Base-by-base conservation (phyloP, 2,888 invertebrate genomes). In the Rotaria magnacalcarata region DNA sequence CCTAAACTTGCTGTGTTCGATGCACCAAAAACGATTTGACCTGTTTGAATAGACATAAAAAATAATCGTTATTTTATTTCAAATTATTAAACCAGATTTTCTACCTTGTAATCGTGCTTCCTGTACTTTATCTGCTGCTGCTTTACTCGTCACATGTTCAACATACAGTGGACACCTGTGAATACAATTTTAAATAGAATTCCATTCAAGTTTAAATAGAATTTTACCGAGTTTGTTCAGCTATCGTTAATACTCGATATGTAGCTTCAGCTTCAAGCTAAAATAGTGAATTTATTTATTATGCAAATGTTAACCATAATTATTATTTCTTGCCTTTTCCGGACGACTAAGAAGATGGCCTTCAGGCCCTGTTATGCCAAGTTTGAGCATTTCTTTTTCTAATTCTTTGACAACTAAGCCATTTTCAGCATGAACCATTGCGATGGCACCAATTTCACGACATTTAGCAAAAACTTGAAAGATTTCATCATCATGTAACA, bases 391-490 rank as follows among this genome's bases (percentile, higher is more conserved):
- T 84, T 88, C 87, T 56, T 88, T 85, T 74, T 84, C 67, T 52
- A 84, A 84, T 58, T 96, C 95, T 7, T 94, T 94, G 89, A 99
- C 96, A 84, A 97, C 94, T 90, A 95, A 93, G 0, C 98, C 99
- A 91, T 99, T 99, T 92, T 99, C 99, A 0, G 98, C 98, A 92
- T 99, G 99, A 0, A 99, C 96, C 0, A 97, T 95, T 19, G 87
- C 86, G 27, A 88, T 80, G n/a, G 88, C 87, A 34, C 88, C 88
- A 24, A 88, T 75, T 75, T 86, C 84, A 54, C 87, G 86, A 85
- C 88, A 87, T 85, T 87, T 87, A 50, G 84, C 87, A 58, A 88
- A 87, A 56, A 88, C 85, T 43, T 87, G 85, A 60, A 86, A 86
- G 19, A 88, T 84, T 54, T 88, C 88, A 75, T 85, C 84, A 87